Conservation (phyloP, 1,140 invertebrate species). For the Drosophila hydei region DNA sequence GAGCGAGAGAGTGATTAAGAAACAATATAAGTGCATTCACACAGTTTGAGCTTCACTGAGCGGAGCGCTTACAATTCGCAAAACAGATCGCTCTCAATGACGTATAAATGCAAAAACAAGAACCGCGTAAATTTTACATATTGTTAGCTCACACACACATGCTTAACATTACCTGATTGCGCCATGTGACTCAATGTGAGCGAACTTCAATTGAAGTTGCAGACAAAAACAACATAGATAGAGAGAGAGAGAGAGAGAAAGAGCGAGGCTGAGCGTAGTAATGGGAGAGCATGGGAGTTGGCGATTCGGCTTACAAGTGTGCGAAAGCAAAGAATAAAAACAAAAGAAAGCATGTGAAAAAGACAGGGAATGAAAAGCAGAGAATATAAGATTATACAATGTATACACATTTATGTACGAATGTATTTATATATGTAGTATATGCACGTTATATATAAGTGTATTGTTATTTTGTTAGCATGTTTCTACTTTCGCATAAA, state of each 20-base stretch:
- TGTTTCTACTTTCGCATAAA: slow-evolving; percentile 32
- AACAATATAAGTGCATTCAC: slow-evolving; percentile 3
- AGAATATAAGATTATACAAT: slow-evolving; percentile 28
- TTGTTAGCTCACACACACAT: neutral
- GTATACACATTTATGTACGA: neutral
- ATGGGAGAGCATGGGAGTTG: slow-evolving; percentile 11
- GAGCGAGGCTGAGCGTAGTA: neutral
- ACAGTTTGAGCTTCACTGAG: slow-evolving; percentile 13
- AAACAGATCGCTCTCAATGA: slow-evolving; percentile 7
- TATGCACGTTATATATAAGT: slow-evolving; percentile 10
- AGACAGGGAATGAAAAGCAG: slow-evolving; percentile 24
- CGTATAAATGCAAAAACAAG: slow-evolving; percentile 13
- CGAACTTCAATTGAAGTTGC: slow-evolving; percentile 37
- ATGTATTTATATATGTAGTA: neutral
- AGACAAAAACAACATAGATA: neutral
- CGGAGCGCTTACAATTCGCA: neutral
- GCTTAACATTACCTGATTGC: neutral
- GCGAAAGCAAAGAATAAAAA: slow-evolving; percentile 21
- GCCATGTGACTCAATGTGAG: slow-evolving; percentile 24
- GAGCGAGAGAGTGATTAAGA: neutral
- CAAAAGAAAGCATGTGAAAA: slow-evolving; percentile 31
- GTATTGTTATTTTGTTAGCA: slow-evolving; percentile 8
- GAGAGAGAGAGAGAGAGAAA: neutral
- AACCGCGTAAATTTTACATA: neutral
- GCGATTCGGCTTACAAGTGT: neutral